Conservation (phyloP, 2,888 invertebrate genomes). For the Hermaeophaga mercurialis region DNA sequence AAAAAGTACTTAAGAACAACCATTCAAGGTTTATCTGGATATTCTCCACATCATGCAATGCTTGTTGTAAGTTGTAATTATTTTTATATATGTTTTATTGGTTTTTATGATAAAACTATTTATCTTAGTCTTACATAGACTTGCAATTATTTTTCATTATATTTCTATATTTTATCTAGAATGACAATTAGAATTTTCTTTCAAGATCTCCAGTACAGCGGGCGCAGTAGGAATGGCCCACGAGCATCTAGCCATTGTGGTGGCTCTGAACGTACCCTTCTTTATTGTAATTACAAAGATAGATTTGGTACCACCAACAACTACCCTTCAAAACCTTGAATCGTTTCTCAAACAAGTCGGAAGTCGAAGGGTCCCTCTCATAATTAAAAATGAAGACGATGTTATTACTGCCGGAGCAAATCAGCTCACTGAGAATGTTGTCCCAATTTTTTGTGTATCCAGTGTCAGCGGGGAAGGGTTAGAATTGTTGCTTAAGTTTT, state of each 20-base stretch:
- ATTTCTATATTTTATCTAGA: too few relatives aligned
- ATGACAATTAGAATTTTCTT: too few relatives aligned
- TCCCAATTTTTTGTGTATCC: conserved; percentile 86
- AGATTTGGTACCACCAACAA: conserved; percentile 74
- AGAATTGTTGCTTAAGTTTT: conserved; percentile 81
- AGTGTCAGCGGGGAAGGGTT: conserved; percentile 88
- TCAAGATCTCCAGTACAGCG: conserved; percentile 80
- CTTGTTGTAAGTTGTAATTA: conserved; percentile 71
- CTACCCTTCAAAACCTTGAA: conserved; percentile 64
- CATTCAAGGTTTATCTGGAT: conserved; percentile 90
- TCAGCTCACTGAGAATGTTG: conserved; percentile 67
- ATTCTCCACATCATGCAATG: conserved; percentile 91
- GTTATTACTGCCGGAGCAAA: conserved; percentile 76
- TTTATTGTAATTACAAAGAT: conserved; percentile 94
- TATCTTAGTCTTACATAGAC: too few relatives aligned
- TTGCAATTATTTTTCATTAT: too few relatives aligned
- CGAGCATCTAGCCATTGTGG: conserved; percentile 86
- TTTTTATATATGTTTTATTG: conserved; percentile 7
- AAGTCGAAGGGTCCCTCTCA: conserved; percentile 67
- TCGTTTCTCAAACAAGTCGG: conserved; percentile 69
- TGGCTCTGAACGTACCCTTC: conserved; percentile 84
- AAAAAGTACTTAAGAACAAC: conserved; percentile 95
- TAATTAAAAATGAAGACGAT: conserved; percentile 72
- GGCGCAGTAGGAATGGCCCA: conserved; percentile 84
- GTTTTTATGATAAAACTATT: background rate